Conservation (phyloP, 2,797 vertebrate species). For the Semotilus atromaculatus region DNA sequence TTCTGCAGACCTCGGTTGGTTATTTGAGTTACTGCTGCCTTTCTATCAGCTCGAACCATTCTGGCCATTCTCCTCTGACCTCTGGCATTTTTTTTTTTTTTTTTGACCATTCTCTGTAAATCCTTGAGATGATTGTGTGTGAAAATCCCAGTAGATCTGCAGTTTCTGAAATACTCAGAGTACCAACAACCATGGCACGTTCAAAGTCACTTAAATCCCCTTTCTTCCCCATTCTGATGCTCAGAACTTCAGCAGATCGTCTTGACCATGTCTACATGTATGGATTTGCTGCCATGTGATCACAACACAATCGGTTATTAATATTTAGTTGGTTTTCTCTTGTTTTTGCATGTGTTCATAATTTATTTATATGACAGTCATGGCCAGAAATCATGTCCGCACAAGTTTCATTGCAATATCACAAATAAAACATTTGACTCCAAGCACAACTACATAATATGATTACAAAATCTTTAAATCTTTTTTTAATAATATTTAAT, state of each 20-base stretch:
- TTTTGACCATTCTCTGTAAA: neutral
- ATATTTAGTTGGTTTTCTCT: neutral
- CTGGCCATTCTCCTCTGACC: constrained; percentile 53
- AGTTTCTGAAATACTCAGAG: neutral
- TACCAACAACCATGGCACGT: no score
- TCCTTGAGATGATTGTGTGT: neutral
- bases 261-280: neutral
- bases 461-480: neutral
- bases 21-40: neutral
- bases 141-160: neutral
- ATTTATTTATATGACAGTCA: neutral
- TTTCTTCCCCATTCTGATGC: neutral
- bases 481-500: neutral
- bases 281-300: neutral
- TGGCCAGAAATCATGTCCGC: neutral
- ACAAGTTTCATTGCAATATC: neutral
- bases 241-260: neutral
- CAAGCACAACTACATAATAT: no score
- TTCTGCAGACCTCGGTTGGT: neutral
- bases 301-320: no score
- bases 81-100: constrained; percentile 33
- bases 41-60: constrained; percentile 47
- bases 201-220: no score
- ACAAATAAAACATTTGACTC: neutral
- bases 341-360: neutral